A percentile compares a stretch with the other conserved stretches of the same genome.
Conservation (phyloP, 2,888 invertebrate genomes). For the Amaurobius ferox region DNA sequence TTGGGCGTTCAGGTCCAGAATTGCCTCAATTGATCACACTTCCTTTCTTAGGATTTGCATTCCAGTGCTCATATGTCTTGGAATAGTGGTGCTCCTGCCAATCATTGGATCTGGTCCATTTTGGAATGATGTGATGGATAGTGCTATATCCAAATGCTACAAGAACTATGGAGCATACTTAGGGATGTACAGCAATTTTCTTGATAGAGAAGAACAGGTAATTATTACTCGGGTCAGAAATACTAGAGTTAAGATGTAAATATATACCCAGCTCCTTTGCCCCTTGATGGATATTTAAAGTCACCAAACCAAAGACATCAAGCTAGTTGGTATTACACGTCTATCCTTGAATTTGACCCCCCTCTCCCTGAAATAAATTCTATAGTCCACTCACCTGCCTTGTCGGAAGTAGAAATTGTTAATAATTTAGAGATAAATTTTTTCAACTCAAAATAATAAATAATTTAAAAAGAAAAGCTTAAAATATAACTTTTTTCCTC, state of each 20-base stretch:
- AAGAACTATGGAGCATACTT: conserved; percentile 15
- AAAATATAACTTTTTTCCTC: no score
- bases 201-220: conserved; percentile 47
- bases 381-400: no score
- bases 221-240: background rate
- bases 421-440: no score
- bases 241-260: background rate
- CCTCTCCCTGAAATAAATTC: no score
- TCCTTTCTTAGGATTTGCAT: conserved; percentile 30
- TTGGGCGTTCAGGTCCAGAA: no score
- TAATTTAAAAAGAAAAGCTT: no score
- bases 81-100: conserved; percentile 40
- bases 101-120: conserved; percentile 49
- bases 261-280: background rate
- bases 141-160: background rate
- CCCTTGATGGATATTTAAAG: no score
- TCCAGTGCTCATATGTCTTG: conserved; percentile 37
- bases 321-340: no score
- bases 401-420: no score
- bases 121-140: conserved; percentile 45
- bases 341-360: no score
- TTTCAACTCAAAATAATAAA: no score
- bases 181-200: conserved; percentile 53
- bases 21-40: background rate
- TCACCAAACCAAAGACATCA: no score